These are phyloP conservation scores for Sceloporus tristichus DNA, from an alignment of 2,113 vertebrate genomes.

Conservation along the genomic window DNA sequence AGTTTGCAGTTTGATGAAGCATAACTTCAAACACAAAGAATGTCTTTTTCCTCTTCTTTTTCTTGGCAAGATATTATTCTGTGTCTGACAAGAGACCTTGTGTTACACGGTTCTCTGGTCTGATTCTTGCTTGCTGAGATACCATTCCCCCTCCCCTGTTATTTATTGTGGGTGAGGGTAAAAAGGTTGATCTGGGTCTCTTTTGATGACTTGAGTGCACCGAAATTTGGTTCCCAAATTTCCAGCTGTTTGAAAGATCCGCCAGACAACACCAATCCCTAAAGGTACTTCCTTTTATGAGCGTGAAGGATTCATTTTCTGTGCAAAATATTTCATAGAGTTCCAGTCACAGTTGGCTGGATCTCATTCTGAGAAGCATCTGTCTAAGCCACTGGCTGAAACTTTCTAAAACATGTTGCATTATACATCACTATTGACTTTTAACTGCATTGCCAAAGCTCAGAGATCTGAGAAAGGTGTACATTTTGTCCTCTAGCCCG, in stretches of 20 bases:
- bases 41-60: background rate
- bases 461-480: background rate
- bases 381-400: slow-evolving; percentile 63
- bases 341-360: slow-evolving; percentile 69
- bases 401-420: slow-evolving; percentile 58
- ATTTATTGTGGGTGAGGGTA: background rate
- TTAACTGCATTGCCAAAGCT: slow-evolving; percentile 38
- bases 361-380: slow-evolving; percentile 65
- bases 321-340: slow-evolving; percentile 66
- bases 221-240: slow-evolving; percentile 62
- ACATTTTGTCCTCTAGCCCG: background rate
- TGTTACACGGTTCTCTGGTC: background rate
- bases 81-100: background rate
- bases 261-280: slow-evolving; percentile 46
- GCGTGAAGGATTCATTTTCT: slow-evolving; percentile 66
- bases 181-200: background rate
- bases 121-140: slow-evolving; percentile 10
- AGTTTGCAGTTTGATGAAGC: background rate
- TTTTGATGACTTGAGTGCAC: slow-evolving; percentile 39
- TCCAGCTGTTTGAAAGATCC: slow-evolving; percentile 63
- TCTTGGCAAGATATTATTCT: slow-evolving; percentile 32
- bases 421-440: slow-evolving; percentile 35
- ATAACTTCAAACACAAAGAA: background rate
- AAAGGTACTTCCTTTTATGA: slow-evolving; percentile 64
- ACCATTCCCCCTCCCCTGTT: background rate